Base-by-base conservation (phyloP, 2,888 invertebrate genomes). In the Eristalis arbustorum region DNA sequence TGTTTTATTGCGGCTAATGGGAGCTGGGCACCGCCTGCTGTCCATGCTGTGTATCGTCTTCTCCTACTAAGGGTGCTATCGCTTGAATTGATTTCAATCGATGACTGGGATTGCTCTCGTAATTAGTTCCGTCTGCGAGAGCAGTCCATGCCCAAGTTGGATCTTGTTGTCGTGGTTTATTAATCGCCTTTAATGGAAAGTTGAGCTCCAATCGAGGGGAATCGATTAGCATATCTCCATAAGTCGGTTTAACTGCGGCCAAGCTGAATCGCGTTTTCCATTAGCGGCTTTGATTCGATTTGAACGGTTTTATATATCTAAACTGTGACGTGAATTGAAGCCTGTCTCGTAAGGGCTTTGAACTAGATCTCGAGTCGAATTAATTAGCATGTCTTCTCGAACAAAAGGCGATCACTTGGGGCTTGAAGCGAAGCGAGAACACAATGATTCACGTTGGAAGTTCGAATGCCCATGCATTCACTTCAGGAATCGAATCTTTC, bases 1-100 rank as follows among this genome's bases (percentile, higher is more conserved):
- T 79, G 67, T 56, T 85, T 67, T 78, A 75, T 75, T 83, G 75
- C 25, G 61, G 73, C 69, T 71, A 76, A 68, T 68, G 69, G 22
- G 63, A 37, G 40, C 66, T 56, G 66, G 61, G 56, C 75, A 67
- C 22, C 23, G 22, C 31, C 0, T 31, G 31, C 31, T 31, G 31
- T 31, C 31, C 8, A 10, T 10, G 31, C 31, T 31, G n/a, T n/a
- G n/a, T n/a, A 61, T 34, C 25, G 49, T 56, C 31, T 8, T 31
- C 72, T 25, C 64, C 64, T 56, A 6, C 31, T 28, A 34, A 14
- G 18, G 11, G 37, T 64, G 13, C 34, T 22, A 22, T 11, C 10
- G 34, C 59, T 73, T 28, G 59, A 83, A 62, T 69, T 77, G 72
- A 77, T 83, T 73, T 18, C 77, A 77, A 72, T 73, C 68, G 31